Conservation (phyloP, 2,113 vertebrate species). For the Neopipo cinnamomea region DNA sequence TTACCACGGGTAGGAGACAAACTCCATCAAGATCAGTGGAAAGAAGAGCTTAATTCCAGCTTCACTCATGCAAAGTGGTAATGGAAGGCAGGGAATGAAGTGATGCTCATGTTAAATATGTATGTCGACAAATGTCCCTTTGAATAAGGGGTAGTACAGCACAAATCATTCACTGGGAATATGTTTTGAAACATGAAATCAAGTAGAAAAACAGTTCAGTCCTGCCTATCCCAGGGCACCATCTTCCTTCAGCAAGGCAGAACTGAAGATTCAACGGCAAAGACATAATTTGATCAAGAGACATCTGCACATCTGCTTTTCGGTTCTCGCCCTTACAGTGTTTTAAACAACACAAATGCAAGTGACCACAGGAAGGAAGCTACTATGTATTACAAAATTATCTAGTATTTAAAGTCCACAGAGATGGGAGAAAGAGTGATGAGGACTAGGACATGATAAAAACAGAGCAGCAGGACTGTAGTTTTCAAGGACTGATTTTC, state of each 20-base stretch:
- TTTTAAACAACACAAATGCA: neutral
- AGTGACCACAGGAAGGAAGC: neutral
- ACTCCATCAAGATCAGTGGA: neutral
- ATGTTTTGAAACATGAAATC: slow-evolving; percentile 47
- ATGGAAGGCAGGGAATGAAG: neutral
- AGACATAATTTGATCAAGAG: neutral
- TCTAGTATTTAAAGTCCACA: neutral
- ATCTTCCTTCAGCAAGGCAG: neutral
- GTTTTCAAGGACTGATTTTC: neutral
- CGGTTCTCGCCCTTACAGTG: neutral
- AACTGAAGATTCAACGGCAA: neutral
- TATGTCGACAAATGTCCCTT: slow-evolving; percentile 1
- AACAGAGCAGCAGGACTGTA: neutral
- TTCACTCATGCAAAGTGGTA: neutral
- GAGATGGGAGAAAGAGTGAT: neutral
- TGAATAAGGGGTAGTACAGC: neutral
- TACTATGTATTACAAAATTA: neutral
- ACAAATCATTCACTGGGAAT: neutral
- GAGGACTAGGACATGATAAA: neutral
- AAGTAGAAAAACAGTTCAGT: slow-evolving; percentile 57
- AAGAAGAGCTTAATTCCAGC: neutral
- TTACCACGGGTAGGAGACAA: neutral
- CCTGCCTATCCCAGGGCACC: slow-evolving; percentile 6
- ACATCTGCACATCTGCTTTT: neutral
- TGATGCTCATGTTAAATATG: slow-evolving; percentile 8